Evolutionary conservation across 2,888 invertebrate species (phyloP).

Genomic region (Diogma glabrata): DNA sequence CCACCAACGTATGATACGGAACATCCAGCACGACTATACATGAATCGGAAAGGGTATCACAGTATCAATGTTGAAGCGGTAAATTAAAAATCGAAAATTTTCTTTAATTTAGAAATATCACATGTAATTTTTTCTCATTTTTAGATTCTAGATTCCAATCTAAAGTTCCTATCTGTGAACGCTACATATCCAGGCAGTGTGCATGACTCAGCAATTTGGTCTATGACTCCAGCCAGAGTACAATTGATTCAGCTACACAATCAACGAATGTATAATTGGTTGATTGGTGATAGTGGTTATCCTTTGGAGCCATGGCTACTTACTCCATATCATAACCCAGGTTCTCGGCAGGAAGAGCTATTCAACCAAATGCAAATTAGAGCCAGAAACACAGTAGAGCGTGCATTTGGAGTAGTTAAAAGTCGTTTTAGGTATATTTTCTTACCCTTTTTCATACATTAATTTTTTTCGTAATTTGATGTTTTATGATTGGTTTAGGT

Average conservation of each 20-base stretch:
- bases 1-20: constrained; percentile 10
- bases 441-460: no score
- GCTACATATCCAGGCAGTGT: neutral
- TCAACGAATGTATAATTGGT: constrained; percentile 9
- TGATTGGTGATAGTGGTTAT: constrained; percentile 11
- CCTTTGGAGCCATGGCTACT: neutral
- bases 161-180: neutral
- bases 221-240: neutral
- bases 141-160: neutral
- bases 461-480: no score
- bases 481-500: no score
- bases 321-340: neutral
- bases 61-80: constrained; percentile 16
- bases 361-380: constrained; percentile 11
- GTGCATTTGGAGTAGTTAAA: neutral
- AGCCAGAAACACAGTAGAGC: neutral
- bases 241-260: neutral
- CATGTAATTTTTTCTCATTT: no score
- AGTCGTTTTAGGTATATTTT: neutral
- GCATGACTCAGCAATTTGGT: neutral
- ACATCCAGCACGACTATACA: constrained; percentile 11
- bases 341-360: neutral
- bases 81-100: neutral
- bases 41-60: constrained; percentile 16
- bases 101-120: no score